Percentiles rank a stretch among this genome's conserved stretches.
Conservation (phyloP, 2,888 invertebrate species). For the Mythimna albipuncta region DNA sequence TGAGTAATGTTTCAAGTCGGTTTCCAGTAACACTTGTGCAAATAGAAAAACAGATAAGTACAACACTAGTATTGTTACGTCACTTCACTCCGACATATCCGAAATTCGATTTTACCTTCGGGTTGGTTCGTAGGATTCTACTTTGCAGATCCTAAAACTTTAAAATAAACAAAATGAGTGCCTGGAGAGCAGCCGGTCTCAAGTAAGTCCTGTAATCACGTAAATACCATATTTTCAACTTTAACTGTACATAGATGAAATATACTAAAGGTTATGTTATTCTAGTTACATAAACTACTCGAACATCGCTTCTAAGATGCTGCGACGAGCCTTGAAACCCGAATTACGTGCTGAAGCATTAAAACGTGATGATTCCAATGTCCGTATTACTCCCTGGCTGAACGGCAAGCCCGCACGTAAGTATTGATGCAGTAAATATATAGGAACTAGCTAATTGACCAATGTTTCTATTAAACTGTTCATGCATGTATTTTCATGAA, state of each 20-base stretch:
- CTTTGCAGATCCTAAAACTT: constrained; percentile 31
- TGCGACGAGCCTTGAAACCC: constrained; percentile 95
- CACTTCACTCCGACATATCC: constrained; percentile 57
- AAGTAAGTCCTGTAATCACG: constrained; percentile 91
- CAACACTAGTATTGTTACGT: constrained; percentile 69
- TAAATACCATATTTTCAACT: neutral
- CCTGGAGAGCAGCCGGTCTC: constrained; percentile 96
- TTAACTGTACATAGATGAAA: neutral
- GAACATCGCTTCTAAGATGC: constrained; percentile 96
- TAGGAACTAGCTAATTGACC: neutral
- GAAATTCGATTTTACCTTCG: constrained; percentile 46
- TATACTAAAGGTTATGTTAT: constrained; percentile 57
- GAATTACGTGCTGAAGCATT: constrained; percentile 93
- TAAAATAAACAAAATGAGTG: constrained; percentile 91
- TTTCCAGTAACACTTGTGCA: too few species aligned
- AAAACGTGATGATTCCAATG: constrained; percentile 94
- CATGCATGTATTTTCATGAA: neutral
- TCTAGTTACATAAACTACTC: constrained; percentile 98
- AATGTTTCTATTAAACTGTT: neutral
- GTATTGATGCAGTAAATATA: constrained; percentile 71
- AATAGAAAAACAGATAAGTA: too few species aligned
- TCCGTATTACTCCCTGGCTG: constrained; percentile 97
- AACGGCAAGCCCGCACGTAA: constrained; percentile 97
- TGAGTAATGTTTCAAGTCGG: too few species aligned
- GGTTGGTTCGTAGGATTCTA: constrained; percentile 16